These are phyloP conservation scores for Aleiodes alternator DNA, from an alignment of 2,888 invertebrate species.

Conservation along the genomic window DNA sequence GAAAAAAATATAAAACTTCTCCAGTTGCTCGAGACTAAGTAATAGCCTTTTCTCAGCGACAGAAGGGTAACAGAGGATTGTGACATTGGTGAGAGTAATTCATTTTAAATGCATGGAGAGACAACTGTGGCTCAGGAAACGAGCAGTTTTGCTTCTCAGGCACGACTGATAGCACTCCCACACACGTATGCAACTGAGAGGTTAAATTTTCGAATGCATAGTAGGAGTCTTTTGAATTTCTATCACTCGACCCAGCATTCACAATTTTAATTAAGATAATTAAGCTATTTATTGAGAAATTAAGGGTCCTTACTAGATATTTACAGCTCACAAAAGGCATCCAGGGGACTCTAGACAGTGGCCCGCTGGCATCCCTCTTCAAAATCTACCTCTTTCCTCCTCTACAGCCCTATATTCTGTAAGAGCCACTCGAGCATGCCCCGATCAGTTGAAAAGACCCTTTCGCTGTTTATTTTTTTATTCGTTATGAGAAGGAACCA, in stretches of 20 bases:
- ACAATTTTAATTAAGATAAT: constrained; percentile 67
- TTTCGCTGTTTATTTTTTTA: constrained; percentile 22
- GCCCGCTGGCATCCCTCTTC: constrained; percentile 50
- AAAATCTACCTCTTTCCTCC: constrained; percentile 38
- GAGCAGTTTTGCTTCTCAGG: constrained; percentile 51
- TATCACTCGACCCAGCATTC: constrained; percentile 43
- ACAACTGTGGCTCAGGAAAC: constrained; percentile 52
- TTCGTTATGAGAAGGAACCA: constrained; percentile 22
- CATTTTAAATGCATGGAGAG: constrained; percentile 30
- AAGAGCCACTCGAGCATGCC: constrained; percentile 45
- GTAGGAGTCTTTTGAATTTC: constrained; percentile 31
- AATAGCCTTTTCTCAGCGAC: constrained; percentile 27
- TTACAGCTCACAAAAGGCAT: constrained; percentile 51
- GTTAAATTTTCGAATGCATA: constrained; percentile 37
- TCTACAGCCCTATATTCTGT: constrained; percentile 7
- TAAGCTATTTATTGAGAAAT: constrained; percentile 64
- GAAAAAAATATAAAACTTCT: constrained; percentile 6
- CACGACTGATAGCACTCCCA: constrained; percentile 33
- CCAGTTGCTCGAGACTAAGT: constrained; percentile 14
- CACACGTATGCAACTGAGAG: constrained; percentile 47
- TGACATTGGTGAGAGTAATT: constrained; percentile 40
- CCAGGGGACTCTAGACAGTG: constrained; percentile 39
- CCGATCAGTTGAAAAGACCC: constrained; percentile 45
- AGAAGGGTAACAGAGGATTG: constrained; percentile 32
- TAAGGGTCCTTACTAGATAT: constrained; percentile 53